phyloP scores from a whole-genome alignment of 2,888 invertebrate genomes.

The Napeogenes inachia region DNA sequence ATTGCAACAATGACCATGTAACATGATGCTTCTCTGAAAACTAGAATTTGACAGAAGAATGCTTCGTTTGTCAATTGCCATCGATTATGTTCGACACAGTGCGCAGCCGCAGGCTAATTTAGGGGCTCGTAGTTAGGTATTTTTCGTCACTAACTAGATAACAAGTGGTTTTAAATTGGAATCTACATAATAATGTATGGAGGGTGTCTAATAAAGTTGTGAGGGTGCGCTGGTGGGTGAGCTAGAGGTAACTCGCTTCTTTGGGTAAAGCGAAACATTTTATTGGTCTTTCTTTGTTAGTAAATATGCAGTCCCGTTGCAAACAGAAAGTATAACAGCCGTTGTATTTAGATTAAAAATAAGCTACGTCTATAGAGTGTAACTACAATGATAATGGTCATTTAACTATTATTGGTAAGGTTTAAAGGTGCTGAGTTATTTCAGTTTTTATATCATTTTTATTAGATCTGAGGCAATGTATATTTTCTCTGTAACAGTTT shows the following conservation, averaged over 20 bases:
- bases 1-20: conserved; percentile 11
- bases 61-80: conserved; percentile 77
- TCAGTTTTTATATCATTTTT: no score
- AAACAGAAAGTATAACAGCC: not conserved
- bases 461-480: no score
- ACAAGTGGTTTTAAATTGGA: conserved; percentile 77
- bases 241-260: not conserved
- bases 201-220: conserved; percentile 48
- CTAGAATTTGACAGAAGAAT: conserved; percentile 75
- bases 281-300: conserved; percentile 10
- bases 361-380: no score
- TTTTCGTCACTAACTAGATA: conserved; percentile 76
- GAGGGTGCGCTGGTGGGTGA: conserved; percentile 35
- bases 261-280: not conserved
- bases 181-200: conserved; percentile 73
- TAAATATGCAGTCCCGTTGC: not conserved
- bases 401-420: no score
- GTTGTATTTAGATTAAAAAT: no score
- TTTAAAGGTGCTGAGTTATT: no score
- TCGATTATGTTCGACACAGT: conserved; percentile 70
- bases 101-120: conserved; percentile 68
- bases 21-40: conserved; percentile 54
- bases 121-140: conserved; percentile 65
- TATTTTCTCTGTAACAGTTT: no score
- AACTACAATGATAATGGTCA: no score